Base-by-base conservation (phyloP, 2,888 invertebrate genomes). In the Lumbricus terrestris region DNA sequence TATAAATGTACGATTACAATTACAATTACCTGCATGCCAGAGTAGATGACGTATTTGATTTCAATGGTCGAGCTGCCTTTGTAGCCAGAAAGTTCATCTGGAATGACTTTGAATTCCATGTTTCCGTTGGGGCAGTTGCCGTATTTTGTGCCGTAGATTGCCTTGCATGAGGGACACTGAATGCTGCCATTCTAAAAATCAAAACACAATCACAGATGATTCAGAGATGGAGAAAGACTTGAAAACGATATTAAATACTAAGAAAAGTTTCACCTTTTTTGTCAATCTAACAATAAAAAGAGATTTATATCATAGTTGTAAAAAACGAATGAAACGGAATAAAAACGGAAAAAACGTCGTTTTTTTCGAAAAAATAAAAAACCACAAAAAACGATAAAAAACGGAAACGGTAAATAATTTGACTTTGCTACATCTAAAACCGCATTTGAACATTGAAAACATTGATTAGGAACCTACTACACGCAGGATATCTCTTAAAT, bases 141-240 rank as follows among this genome's bases (percentile, higher is more conserved):
- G 93, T 96, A 96, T 96, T 95, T 97, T 92, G 95, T 97, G 0
- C 97, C 97, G 95, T 97, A 97, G 93, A 97, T 96, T 93, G 96
- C 96, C 92, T 97, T 97, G 95, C 98, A 98, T 38, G 97, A 97
- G 6, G 97, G 97, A 94, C 98, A 98, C 95, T 97, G 97, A 93
- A 98, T 96, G 94, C 97, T 97, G 93, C 97, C 95, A 94, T 96
- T 96, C 96, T 96, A 94, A 6, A 47, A 37, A 35, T 35, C 15
- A 35, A 33, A 85, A 37, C 34, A 34, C 15, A 85, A 16, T 11
- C 23, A 37, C 18, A 34, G 18, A 82, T 33, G 16, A 37, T 23
- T 85, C 85, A 85, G 69, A 16, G 69, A 29, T n/a, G n/a, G 0
- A n/a, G 29, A n/a, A 69, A 54, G 29, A 4, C 23, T 54, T 54